phyloP scores from a whole-genome alignment of 1,140 invertebrate species.

The Hyphantria cunea region DNA sequence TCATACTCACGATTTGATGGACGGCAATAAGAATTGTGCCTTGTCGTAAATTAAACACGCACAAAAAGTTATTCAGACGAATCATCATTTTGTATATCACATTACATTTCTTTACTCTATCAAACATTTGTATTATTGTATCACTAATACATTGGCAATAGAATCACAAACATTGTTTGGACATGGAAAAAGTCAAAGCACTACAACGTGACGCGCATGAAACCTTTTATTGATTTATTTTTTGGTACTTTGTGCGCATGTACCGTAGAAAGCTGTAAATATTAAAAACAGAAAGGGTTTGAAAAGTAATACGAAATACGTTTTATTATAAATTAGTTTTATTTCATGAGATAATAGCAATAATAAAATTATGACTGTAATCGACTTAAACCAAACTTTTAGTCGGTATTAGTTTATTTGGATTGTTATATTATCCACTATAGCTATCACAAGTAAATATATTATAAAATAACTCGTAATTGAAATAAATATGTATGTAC shows the following conservation, averaged over 20 bases:
- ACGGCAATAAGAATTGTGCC: constrained; percentile 76
- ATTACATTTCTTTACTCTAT: constrained; percentile 69
- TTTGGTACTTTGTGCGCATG: constrained; percentile 56
- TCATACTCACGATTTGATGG: constrained; percentile 75
- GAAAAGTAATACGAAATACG: constrained; percentile 1
- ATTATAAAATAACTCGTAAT: constrained; percentile 46
- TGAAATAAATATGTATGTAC: constrained; percentile 56
- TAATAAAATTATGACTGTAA: constrained; percentile 77
- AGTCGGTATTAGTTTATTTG: constrained; percentile 79
- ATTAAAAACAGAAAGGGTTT: constrained; percentile 4
- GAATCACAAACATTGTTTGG: constrained; percentile 58
- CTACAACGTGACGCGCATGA: constrained; percentile 56
- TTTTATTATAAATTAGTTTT: constrained; percentile 73
- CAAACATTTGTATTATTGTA: constrained; percentile 71
- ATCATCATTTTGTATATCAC: constrained; percentile 70
- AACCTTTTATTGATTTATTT: constrained; percentile 64
- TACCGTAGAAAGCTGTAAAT: not conserved
- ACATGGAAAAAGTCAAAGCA: constrained; percentile 16
- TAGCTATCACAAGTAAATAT: constrained; percentile 63
- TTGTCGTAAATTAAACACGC: constrained; percentile 75
- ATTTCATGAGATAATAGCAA: constrained; percentile 71
- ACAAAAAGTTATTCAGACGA: constrained; percentile 75
- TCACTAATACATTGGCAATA: constrained; percentile 45
- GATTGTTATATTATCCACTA: constrained; percentile 68
- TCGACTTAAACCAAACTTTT: constrained; percentile 74